Evolutionary conservation across 1,140 invertebrate species (phyloP), one percentile per base, ranked within the genome.

Genomic region (Drosophila serrata): DNA sequence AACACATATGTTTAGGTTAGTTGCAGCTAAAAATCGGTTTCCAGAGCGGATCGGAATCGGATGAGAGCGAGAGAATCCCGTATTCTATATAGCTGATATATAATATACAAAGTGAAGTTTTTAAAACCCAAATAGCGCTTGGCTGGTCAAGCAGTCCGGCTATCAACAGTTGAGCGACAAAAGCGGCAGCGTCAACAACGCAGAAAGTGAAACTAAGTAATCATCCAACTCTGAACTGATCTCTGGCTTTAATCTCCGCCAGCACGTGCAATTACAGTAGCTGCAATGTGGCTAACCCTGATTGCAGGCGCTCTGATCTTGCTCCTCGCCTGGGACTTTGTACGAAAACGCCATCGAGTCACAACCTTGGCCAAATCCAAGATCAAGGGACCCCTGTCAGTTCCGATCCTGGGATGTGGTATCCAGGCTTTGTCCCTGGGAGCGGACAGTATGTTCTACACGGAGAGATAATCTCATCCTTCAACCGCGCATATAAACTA

Each of bases 281-380:
- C 51, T 55, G 51, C 51, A 64, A 79, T 88, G 85, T 68, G 59
- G 78, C 62, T 90, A 49, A 79, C 77, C 77, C 63, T 88, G 49
- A 22, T 81, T 31, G 13, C 55, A 15, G 73, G 58, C 24, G 22
- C 69, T 13, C 31, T 88, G 43, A 68, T 68, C 31, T 65, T 79
- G 56, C 49, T 88, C 40, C 46, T 88, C 8, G 29, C 15, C 60
- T 88, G 85, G 85, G 85, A 88, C 65, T 84, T 65, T 79, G 22
- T n/a, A 24, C 64, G 69, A 35, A 88, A 88, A 46, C 69, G 77
- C 11, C 64, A 78, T 3, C 70, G 81, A 9, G 61, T 48, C 7
- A 43, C 29, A 6, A 55, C 37, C 8, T 59, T 88, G 0, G 3
- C 12, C 2, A 79, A 43, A 53, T 90, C 77, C 0, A 29, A 67